Base-by-base conservation (phyloP, 2,113 vertebrate species). In the Ciconia stormi region DNA sequence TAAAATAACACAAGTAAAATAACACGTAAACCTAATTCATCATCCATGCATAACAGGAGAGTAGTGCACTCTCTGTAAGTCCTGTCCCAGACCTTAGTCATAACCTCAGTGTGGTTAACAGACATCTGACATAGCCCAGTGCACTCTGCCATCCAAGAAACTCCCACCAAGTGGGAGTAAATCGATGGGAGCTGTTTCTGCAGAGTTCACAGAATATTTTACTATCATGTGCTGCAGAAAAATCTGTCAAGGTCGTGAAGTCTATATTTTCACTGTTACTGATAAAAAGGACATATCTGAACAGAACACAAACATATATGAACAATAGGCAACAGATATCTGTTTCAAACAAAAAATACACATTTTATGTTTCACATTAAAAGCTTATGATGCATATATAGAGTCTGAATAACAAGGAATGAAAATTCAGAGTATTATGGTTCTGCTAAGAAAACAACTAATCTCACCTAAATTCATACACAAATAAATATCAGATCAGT, bases 361-460 rank as follows among this genome's bases (percentile, higher is more conserved):
- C 46, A 34, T n/a, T 8, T 58, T 36, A 32, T 7, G 1, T 85
- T 94, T 87, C 29, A 93, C 34, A 42, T 34, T 25, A 58, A 85
- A 90, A 56, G 4, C 10, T 79, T 53, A 8, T 72, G 38, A 52
- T 27, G 10, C 16, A 61, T 27, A 13, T 6, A 20, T 1, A 25
- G 16, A 76, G 30, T 71, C n/a, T 42, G n/a, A 91, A 71, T 70
- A 80, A 59, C 5, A 74, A 38, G 10, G 14, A 78, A 71, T 40
- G 4, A 82, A 83, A 78, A 49, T 38, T 71, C 1, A 7, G 7
- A 17, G 3, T 20, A 8, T 53, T 65, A 36, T 0, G 0, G 1
- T 62, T 82, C 18, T 67, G 8, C 11, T 67, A 55, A 62, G 25
- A 50, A 90, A 81, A 69, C 11, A 87, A 11, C 11, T 38, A 13